A percentile compares a stretch with the other conserved stretches of the same genome.
Conservation (phyloP, 2,888 invertebrate genomes). For the Chydorus sphaericus region DNA sequence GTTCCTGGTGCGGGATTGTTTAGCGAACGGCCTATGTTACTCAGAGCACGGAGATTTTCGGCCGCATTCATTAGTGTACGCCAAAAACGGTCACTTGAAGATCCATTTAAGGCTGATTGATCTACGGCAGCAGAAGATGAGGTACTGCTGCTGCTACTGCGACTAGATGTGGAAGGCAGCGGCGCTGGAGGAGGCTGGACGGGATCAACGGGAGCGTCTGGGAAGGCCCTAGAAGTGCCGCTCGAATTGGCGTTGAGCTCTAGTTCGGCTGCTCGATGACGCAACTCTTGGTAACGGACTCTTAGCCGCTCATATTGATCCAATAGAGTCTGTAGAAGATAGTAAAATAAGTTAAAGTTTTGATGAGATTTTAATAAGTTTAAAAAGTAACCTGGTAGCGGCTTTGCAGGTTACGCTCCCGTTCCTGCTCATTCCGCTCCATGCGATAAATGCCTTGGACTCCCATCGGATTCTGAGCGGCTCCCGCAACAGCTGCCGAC, state of each 20-base stretch:
- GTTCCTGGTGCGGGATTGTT: neutral
- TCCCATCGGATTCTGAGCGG: constrained; percentile 16
- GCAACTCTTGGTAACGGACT: constrained; percentile 31
- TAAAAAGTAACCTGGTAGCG: constrained; percentile 8
- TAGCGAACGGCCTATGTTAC: constrained; percentile 2
- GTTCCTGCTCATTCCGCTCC: constrained; percentile 28
- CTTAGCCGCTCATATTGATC: constrained; percentile 37
- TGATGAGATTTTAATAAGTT: neutral
- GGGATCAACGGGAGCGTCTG: neutral
- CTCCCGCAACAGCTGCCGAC: constrained; percentile 16
- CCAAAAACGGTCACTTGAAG: constrained; percentile 5
- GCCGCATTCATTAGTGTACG: constrained; percentile 8
- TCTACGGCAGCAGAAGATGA: neutral
- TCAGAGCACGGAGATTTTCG: constrained; percentile 6
- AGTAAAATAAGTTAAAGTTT: neutral
- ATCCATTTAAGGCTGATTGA: neutral
- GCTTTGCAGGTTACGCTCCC: constrained; percentile 30
- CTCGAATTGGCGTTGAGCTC: constrained; percentile 2
- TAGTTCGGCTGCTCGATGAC: constrained; percentile 12
- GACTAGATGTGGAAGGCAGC: neutral
- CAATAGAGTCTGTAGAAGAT: constrained; percentile 30
- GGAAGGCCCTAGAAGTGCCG: neutral
- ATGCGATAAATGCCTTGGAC: neutral
- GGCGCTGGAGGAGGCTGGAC: neutral
- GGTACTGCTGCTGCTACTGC: neutral